Evolutionary conservation across 1,140 invertebrate genomes (phyloP).

Genomic region (Hypsibius dujardini): DNA sequence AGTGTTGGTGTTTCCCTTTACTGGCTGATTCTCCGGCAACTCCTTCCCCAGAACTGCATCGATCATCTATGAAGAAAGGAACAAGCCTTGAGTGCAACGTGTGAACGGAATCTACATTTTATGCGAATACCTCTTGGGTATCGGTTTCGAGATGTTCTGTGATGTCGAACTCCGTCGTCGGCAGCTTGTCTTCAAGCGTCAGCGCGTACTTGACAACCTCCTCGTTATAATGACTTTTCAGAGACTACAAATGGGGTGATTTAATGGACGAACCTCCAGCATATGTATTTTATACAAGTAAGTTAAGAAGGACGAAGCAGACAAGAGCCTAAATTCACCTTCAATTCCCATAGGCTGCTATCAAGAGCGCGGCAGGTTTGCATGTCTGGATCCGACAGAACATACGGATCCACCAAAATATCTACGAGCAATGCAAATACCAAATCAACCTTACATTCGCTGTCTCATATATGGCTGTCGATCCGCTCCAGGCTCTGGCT

Average conservation of each 20-base stretch:
- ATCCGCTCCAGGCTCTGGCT: background rate
- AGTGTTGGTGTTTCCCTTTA: too few species aligned
- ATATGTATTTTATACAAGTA: background rate
- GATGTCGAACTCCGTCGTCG: slow-evolving; percentile 48
- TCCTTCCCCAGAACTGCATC: background rate
- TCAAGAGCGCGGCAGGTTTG: slow-evolving; percentile 54
- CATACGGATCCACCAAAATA: slow-evolving; percentile 50
- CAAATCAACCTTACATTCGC: slow-evolving; percentile 19
- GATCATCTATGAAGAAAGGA: background rate
- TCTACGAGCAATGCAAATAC: slow-evolving; percentile 38
- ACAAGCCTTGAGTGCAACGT: background rate
- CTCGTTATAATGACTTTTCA: slow-evolving; percentile 59
- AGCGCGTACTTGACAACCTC: slow-evolving; percentile 45
- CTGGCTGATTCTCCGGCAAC: background rate
- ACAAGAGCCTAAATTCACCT: slow-evolving; percentile 27
- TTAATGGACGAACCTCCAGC: background rate
- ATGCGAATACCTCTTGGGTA: background rate
- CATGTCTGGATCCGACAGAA: slow-evolving; percentile 59
- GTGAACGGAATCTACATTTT: background rate
- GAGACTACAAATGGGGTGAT: slow-evolving; percentile 29
- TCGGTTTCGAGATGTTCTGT: slow-evolving; percentile 39
- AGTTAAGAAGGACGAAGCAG: slow-evolving; percentile 17
- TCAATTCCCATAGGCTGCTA: slow-evolving; percentile 79
- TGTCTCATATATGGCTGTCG: background rate
- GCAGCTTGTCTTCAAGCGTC: slow-evolving; percentile 48